These are phyloP conservation scores for Chloropsis cyanopogon DNA, from an alignment of 2,113 vertebrate genomes.

Conservation along the genomic window DNA sequence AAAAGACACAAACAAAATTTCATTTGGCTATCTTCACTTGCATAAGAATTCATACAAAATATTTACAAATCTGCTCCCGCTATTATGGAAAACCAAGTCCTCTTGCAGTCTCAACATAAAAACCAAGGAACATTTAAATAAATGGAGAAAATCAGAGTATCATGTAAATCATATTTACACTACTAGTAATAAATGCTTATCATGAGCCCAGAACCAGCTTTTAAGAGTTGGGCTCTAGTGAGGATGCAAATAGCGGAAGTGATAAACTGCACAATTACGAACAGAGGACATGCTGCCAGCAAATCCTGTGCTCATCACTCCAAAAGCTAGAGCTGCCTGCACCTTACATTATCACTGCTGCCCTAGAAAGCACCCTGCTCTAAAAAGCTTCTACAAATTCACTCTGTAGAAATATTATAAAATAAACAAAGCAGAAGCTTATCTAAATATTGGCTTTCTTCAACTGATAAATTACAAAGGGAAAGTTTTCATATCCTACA, in stretches of 20 bases:
- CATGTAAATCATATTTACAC: background rate
- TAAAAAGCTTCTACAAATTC: background rate
- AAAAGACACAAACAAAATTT: background rate
- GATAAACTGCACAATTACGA: background rate
- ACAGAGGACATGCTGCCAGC: background rate
- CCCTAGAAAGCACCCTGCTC: background rate
- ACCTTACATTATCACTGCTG: background rate
- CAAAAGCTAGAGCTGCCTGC: background rate
- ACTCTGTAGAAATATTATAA: background rate
- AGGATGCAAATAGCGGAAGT: constrained; percentile 8
- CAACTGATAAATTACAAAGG: constrained; percentile 32
- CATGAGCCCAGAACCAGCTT: background rate
- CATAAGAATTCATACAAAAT: background rate
- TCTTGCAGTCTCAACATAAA: background rate
- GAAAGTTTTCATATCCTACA: constrained; percentile 23
- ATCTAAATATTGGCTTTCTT: constrained; percentile 36
- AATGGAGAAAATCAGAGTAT: background rate
- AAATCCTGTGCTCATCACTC: background rate
- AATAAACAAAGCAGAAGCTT: constrained; percentile 14
- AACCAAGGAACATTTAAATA: background rate
- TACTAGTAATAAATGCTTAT: background rate
- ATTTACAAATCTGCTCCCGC: background rate
- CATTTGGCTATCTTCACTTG: background rate
- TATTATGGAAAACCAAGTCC: background rate
- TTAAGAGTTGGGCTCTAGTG: background rate